Evolutionary conservation across 2,888 invertebrate genomes (phyloP), one percentile per base, ranked within the genome.

Genomic region (Drosophila sordidapex): DNA sequence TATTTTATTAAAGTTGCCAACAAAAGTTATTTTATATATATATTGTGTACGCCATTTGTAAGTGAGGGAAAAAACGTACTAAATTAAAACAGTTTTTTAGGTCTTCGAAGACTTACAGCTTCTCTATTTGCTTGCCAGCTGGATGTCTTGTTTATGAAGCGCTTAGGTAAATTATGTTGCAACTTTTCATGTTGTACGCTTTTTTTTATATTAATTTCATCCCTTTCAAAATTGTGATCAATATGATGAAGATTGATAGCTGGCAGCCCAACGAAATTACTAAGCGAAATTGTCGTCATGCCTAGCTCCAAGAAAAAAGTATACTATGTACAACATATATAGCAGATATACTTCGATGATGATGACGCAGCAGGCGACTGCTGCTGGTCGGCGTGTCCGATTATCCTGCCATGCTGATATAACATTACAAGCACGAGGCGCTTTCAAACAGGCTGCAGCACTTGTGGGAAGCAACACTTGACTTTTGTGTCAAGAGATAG

Each of bases 401-500:
- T 79, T 69, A 79, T 79, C 62, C 54, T 51, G n/a, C 57, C 52
- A 54, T 63, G 75, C 75, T 66, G 67, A 56, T 18, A 33, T 18
- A 7, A 65, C 63, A 70, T 65, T 33, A 56, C 61, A 58, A 60
- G 53, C 60, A 54, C 46, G 54, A 64, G 65, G 61, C 72, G 62
- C 74, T 76, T 81, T 61, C 60, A 57, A 62, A 72, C 73, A 74
- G 75, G 40, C 82, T 64, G 77, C 86, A 83, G 48, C 80, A 78
- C 87, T 89, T 76, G 73, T 78, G 82, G 73, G 73, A 85, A 80
- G 80, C 76, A 87, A 80, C 87, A 89, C 87, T 87, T 89, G 87
- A 87, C 89, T 89, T 87, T 85, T 87, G 80, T 87, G 87, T 87
- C 87, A 87, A 87, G 86, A 80, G 77, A 80, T 49, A 67, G 64